A percentile compares a stretch with the other conserved stretches of the same genome.
Evolutionary conservation across 2,888 invertebrate species (phyloP).

Genomic region (Reticulitermes lucifugus): DNA sequence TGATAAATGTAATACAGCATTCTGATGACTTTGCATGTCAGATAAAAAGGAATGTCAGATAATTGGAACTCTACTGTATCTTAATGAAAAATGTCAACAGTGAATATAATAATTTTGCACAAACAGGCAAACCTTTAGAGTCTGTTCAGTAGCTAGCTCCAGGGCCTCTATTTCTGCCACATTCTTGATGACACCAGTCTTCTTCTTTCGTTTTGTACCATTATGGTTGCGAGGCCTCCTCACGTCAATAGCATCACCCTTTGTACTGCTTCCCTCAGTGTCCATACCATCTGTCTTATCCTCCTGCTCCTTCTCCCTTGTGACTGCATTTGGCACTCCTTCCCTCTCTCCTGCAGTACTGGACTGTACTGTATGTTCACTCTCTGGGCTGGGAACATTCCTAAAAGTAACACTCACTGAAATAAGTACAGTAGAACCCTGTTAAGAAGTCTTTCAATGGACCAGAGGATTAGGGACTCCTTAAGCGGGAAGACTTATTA

Average conservation of each 20-base stretch:
- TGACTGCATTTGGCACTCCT: conserved; percentile 54
- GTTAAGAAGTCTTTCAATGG: too few relatives aligned
- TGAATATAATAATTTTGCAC: background rate
- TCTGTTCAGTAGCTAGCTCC: conserved; percentile 80
- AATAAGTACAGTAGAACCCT: too few relatives aligned
- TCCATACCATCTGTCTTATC: conserved; percentile 53
- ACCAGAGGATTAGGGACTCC: too few relatives aligned
- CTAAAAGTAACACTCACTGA: background rate
- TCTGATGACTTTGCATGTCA: too few relatives aligned
- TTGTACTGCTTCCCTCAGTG: conserved; percentile 33
- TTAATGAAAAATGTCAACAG: too few relatives aligned
- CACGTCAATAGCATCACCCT: conserved; percentile 53
- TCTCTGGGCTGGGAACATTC: conserved; percentile 34
- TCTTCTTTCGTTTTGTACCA: conserved; percentile 58
- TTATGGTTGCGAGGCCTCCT: conserved; percentile 32
- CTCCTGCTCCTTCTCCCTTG: conserved; percentile 50
- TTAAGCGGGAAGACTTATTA: too few relatives aligned
- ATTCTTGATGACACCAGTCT: conserved; percentile 66
- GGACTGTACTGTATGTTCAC: conserved; percentile 24
- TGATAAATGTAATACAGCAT: too few relatives aligned
- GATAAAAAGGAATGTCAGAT: too few relatives aligned
- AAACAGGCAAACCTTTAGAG: conserved; percentile 65
- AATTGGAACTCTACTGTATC: too few relatives aligned
- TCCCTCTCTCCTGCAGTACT: conserved; percentile 51
- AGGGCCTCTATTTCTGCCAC: conserved; percentile 75